phyloP scores from a whole-genome alignment of 2,113 vertebrate genomes.

The Cyphotilapia sp. region DNA sequence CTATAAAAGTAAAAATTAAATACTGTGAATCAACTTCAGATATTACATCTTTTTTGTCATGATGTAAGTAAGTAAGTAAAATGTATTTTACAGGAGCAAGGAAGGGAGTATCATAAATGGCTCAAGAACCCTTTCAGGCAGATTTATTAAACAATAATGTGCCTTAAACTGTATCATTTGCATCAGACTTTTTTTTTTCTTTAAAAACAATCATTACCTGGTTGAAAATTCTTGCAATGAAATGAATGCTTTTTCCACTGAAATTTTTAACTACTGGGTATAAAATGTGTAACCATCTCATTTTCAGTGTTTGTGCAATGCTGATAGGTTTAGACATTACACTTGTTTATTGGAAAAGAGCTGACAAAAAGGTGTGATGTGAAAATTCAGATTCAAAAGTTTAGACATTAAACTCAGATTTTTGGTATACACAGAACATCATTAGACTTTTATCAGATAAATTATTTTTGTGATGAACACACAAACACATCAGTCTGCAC shows the following conservation, averaged over 20 bases:
- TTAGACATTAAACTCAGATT: neutral
- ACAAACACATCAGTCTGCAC: neutral
- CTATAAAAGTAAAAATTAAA: neutral
- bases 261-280: neutral
- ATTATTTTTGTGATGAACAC: neutral
- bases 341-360: neutral
- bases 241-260: neutral
- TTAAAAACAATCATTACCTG: neutral
- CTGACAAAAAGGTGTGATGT: neutral
- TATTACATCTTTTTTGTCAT: neutral
- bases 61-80: neutral
- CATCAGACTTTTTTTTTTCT: fast-evolving
- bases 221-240: neutral
- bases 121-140: neutral
- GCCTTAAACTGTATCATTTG: neutral
- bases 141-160: neutral
- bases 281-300: neutral
- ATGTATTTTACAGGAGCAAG: neutral
- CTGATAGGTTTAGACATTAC: neutral
- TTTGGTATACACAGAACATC: neutral
- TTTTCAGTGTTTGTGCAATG: neutral
- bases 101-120: neutral
- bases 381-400: neutral
- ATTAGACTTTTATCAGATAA: neutral
- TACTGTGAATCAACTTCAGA: neutral